Evolutionary conservation across 2,888 invertebrate genomes (phyloP).

Genomic region (Lasioglossum pauxillum): DNA sequence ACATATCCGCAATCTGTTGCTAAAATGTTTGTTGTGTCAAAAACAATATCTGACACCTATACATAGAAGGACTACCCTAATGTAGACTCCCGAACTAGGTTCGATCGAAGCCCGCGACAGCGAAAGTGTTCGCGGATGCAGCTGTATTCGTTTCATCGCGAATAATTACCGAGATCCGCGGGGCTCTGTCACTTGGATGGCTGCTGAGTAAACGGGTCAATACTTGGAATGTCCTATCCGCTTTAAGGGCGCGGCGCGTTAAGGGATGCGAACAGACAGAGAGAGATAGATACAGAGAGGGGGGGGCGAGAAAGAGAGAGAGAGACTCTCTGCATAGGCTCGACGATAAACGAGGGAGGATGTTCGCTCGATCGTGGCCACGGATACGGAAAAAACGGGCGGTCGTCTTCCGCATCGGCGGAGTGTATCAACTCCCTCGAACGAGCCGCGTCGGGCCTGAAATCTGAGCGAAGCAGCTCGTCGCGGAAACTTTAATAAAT

Average conservation of each 20-base stretch:
- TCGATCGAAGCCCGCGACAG: neutral
- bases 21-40: too few species aligned
- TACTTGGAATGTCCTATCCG: conserved; percentile 80
- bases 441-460: neutral
- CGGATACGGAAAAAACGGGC: conserved; percentile 54
- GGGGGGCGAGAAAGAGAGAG: conserved; percentile 21
- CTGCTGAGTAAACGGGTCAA: conserved; percentile 81
- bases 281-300: conserved; percentile 1
- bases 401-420: conserved; percentile 41
- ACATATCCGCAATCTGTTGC: too few species aligned
- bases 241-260: conserved; percentile 78
- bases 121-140: neutral
- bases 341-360: conserved; percentile 63
- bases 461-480: neutral
- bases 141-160: neutral
- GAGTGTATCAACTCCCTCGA: conserved; percentile 33
- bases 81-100: neutral
- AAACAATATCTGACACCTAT: too few species aligned
- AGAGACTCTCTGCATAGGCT: conserved; percentile 56
- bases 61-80: neutral
- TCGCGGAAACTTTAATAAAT: neutral
- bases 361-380: conserved; percentile 68
- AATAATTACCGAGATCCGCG: conserved; percentile 19
- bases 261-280: conserved; percentile 72
- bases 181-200: conserved; percentile 24